Evolutionary conservation across 2,797 vertebrate species (phyloP), one percentile per base, ranked within the genome.

Genomic region (Microchirus variegatus): DNA sequence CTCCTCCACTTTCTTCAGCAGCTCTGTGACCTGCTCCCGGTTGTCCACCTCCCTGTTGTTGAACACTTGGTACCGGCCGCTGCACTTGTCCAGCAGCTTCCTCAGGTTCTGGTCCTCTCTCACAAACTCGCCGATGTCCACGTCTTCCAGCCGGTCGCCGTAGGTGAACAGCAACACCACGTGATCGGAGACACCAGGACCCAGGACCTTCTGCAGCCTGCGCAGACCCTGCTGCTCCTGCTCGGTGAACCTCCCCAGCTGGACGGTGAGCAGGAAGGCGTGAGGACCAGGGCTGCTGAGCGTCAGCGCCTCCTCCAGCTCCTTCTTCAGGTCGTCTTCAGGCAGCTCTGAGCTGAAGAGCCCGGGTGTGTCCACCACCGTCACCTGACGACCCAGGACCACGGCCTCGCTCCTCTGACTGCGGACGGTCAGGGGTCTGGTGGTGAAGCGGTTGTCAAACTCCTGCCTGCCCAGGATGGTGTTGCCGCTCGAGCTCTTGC

Each of bases 271-370:
- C 16, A 53, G 50, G 36, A 53, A 38, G 50, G 13, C 36, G 11
- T 53, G 35, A 18, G 50, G 50, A 38, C 50, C 50, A 5, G 49
- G 49, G n/a, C n/a, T 7, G 35, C 35, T 53, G 35, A 53, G 36
- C n/a, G 13, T 8, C 16, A 53, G 10, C 1, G 50, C 50, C 4
- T 9, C 5, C 7, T 38, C 16, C 36, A 53, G 50, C 17, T 14
- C 10, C 2, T 5, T 8, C 11, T 19, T 53, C 50, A 38, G 16
- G 16, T 53, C 10, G 1, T 17, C 50, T 15, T 38, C 6, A 8
- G 35, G 4, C 35, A 53, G 50, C 36, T 9, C 16, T 18, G 50
- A 16, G 31, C 50, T 53, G 35, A 40, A 53, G 36, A 53, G 50
- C 5, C 50, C 50, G 3, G 50, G 50, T 11, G 36, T 53, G 49